A percentile compares a stretch with the other conserved stretches of the same genome.
phyloP scores from a whole-genome alignment of 2,888 invertebrate genomes.

The Agrochola lota region DNA sequence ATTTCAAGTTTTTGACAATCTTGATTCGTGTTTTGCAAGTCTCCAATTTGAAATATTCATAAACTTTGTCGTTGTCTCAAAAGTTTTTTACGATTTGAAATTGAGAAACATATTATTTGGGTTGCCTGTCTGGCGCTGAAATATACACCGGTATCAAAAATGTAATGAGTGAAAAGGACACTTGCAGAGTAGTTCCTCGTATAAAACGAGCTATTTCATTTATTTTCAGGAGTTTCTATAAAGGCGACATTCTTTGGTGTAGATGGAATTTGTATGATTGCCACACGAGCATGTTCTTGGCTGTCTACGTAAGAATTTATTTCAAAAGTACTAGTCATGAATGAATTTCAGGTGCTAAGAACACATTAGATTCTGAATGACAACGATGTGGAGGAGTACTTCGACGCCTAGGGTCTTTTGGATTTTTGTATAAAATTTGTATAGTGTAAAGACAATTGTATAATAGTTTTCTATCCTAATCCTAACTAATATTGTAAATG shows the following conservation, averaged over 20 bases:
- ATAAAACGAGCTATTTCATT: slow-evolving; percentile 36
- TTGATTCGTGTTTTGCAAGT: slow-evolving; percentile 50
- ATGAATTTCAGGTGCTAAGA: background rate
- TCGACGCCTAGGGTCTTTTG: background rate
- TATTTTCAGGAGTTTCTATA: background rate
- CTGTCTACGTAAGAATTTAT: background rate
- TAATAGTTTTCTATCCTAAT: too few relatives aligned
- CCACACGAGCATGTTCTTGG: background rate
- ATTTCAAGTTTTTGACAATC: slow-evolving; percentile 51
- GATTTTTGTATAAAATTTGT: background rate
- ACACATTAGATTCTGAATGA: background rate
- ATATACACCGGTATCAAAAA: slow-evolving; percentile 20
- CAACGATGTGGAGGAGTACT: background rate
- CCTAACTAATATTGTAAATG: too few relatives aligned
- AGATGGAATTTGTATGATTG: slow-evolving; percentile 14
- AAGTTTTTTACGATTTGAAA: slow-evolving; percentile 52
- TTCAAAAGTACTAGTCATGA: background rate
- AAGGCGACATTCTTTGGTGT: slow-evolving; percentile 7
- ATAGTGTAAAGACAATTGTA: too few relatives aligned
- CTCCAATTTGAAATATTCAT: slow-evolving; percentile 45
- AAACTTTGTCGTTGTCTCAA: slow-evolving; percentile 45
- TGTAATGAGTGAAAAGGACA: slow-evolving; percentile 31
- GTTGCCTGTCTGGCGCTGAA: slow-evolving; percentile 17
- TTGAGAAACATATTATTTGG: slow-evolving; percentile 54
- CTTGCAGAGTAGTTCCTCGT: slow-evolving; percentile 10